phyloP scores from a whole-genome alignment of 2,113 vertebrate species.

The Cyphomyrus discorhynchus region DNA sequence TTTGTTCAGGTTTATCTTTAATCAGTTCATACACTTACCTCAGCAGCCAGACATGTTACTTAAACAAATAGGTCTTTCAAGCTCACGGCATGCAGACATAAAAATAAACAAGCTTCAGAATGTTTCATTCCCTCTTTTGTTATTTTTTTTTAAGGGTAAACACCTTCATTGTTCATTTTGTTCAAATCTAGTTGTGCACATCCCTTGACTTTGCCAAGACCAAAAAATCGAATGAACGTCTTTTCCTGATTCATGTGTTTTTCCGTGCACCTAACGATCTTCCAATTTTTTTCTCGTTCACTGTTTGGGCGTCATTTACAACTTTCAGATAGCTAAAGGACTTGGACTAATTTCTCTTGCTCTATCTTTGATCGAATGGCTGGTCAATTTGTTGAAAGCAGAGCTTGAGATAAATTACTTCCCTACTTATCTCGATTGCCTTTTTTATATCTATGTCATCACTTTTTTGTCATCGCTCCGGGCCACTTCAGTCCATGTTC shows the following conservation, averaged over 20 bases:
- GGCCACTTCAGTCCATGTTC: background rate
- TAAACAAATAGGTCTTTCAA: background rate
- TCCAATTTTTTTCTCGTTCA: background rate
- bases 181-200: background rate
- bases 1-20: background rate
- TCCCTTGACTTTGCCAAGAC: background rate
- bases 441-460: background rate
- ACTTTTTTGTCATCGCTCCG: background rate
- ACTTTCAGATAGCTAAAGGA: background rate
- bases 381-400: constrained; percentile 4
- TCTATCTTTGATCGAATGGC: background rate
- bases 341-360: background rate
- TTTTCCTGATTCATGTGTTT: background rate
- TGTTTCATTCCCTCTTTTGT: background rate
- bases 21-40: background rate
- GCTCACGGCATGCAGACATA: background rate
- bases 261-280: background rate
- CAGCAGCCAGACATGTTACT: background rate
- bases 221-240: background rate
- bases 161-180: background rate
- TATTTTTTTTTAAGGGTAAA: background rate
- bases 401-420: background rate
- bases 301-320: background rate
- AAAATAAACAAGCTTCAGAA: background rate
- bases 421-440: background rate